Conservation (phyloP, 1,140 invertebrate species). For the Lepidostoma basale region DNA sequence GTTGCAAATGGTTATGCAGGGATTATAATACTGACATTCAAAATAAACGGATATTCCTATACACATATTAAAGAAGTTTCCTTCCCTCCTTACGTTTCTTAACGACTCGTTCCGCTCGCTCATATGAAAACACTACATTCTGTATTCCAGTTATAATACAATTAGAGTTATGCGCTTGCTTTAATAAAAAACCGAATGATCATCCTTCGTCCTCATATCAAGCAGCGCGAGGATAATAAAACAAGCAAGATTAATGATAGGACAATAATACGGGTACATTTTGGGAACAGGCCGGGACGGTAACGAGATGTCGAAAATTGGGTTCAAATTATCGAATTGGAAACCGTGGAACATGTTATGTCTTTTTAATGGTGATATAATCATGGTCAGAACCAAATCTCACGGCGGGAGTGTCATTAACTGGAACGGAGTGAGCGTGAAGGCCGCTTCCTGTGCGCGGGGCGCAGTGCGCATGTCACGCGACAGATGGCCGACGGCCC, state of each 20-base stretch:
- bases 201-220: neutral
- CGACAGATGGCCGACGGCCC: slow-evolving; percentile 34
- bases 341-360: slow-evolving; percentile 33
- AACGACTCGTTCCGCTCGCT: no score
- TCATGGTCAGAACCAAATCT: slow-evolving; percentile 28
- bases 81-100: no score
- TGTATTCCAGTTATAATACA: slow-evolving; percentile 23
- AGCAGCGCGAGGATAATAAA: slow-evolving; percentile 1
- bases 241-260: slow-evolving; percentile 10
- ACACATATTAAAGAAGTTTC: no score
- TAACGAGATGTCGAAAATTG: slow-evolving; percentile 43
- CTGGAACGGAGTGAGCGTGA: slow-evolving; percentile 31
- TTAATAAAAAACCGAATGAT: slow-evolving; percentile 18
- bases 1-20: no score
- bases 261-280: neutral
- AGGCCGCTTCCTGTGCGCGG: slow-evolving; percentile 29
- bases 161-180: slow-evolving; percentile 10
- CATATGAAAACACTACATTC: no score
- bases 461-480: slow-evolving; percentile 31
- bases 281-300: neutral
- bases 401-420: slow-evolving; percentile 39
- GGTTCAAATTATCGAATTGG: slow-evolving; percentile 45
- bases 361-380: slow-evolving; percentile 42
- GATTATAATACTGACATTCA: no score
- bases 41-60: no score